phyloP scores from a whole-genome alignment of 1,140 invertebrate genomes.

The Cheumatopsyche charites region DNA sequence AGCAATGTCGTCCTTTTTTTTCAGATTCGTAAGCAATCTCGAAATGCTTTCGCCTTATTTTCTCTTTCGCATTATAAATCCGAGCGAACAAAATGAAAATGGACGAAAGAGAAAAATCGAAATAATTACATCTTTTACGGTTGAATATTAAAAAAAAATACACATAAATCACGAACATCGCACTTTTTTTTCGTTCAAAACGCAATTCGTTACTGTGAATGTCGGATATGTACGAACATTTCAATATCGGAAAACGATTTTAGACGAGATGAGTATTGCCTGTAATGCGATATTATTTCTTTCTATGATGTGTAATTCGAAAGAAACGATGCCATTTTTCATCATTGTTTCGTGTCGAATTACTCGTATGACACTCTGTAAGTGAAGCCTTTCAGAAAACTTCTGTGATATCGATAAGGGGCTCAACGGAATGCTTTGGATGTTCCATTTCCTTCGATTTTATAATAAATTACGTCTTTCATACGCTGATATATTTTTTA shows the following conservation, averaged over 20 bases:
- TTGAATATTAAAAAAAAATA: slow-evolving; percentile 7
- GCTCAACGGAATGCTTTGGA: too few species aligned
- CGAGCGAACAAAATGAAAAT: too few species aligned
- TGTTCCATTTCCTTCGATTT: too few species aligned
- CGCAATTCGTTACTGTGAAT: not conserved
- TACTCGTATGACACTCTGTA: not conserved
- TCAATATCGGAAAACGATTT: slow-evolving; percentile 15
- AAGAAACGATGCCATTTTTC: not conserved
- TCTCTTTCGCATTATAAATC: too few species aligned
- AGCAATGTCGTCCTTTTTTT: too few species aligned
- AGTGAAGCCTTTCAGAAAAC: not conserved
- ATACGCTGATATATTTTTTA: too few species aligned
- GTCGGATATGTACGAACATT: not conserved
- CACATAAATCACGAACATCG: not conserved
- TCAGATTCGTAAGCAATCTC: too few species aligned
- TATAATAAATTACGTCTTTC: too few species aligned
- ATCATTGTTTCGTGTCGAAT: not conserved
- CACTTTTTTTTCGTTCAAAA: not conserved
- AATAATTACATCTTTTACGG: slow-evolving; percentile 13
- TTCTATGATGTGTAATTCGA: not conserved
- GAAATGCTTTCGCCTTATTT: too few species aligned
- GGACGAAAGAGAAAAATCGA: slow-evolving; percentile 3
- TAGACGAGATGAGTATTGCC: not conserved
- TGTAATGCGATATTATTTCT: too few species aligned
- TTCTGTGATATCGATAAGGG: too few species aligned